Percentiles rank a stretch among this genome's conserved stretches.
phyloP scores from a whole-genome alignment of 2,888 invertebrate genomes.

The Copidosoma aretas region DNA sequence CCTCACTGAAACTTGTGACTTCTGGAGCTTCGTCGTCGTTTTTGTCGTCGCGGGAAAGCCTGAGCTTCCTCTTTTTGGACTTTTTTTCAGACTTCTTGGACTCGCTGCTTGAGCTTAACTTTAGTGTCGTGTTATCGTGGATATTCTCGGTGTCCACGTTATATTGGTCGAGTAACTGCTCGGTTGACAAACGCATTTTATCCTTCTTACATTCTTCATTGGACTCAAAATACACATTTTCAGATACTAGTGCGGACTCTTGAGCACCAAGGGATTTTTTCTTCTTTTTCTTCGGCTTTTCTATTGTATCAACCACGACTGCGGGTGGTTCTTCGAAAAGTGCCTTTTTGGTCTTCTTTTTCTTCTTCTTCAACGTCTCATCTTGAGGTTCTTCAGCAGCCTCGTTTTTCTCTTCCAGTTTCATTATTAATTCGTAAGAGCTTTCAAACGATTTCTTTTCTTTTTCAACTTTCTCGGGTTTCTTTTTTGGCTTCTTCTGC shows the following conservation, averaged over 20 bases:
- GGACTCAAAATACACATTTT: neutral
- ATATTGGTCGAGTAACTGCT: slow-evolving; percentile 11
- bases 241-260: slow-evolving; percentile 6
- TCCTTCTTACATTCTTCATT: slow-evolving; percentile 11
- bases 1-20: slow-evolving; percentile 33
- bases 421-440: neutral
- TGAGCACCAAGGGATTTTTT: slow-evolving; percentile 9
- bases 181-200: neutral
- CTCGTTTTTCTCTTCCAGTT: too few species aligned
- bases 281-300: slow-evolving; percentile 10
- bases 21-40: slow-evolving; percentile 34
- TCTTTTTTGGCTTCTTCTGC: neutral
- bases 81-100: neutral
- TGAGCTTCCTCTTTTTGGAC: slow-evolving; percentile 24
- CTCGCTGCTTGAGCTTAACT: neutral
- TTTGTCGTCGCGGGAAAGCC: slow-evolving; percentile 9
- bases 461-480: neutral
- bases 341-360: neutral
- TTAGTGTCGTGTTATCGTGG: slow-evolving; percentile 1
- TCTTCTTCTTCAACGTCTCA: neutral
- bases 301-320: neutral
- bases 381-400: neutral
- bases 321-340: neutral
- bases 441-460: neutral
- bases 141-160: neutral